Evolutionary conservation across 2,888 invertebrate species (phyloP).

Genomic region (Rhingia campestris): DNA sequence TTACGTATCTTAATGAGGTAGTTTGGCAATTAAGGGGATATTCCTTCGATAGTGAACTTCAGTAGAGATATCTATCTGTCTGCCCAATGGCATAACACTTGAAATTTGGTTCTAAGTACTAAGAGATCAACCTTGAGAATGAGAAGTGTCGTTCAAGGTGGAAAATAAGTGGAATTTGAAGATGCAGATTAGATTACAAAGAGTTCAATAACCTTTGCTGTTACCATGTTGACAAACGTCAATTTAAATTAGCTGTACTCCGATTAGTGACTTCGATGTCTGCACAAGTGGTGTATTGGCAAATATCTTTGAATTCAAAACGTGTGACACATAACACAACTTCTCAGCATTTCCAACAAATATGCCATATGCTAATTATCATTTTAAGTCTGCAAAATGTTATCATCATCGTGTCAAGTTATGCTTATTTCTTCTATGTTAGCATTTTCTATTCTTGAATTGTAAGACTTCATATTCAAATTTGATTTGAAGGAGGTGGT

Average conservation of each 20-base stretch:
- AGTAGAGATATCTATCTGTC: not conserved
- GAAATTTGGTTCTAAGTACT: not conserved
- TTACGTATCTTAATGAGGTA: slow-evolving; percentile 11
- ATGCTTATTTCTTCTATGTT: too few species aligned
- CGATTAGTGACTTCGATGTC: not conserved
- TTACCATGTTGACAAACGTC: not conserved
- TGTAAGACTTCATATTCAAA: too few species aligned
- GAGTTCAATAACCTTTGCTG: not conserved
- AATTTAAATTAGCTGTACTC: not conserved
- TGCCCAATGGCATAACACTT: not conserved
- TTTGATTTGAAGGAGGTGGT: too few species aligned
- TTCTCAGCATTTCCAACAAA: too few species aligned
- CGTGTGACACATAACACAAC: too few species aligned
- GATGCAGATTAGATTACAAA: not conserved
- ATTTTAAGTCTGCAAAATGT: too few species aligned
- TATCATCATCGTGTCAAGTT: too few species aligned
- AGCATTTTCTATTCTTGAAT: too few species aligned
- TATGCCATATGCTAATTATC: too few species aligned
- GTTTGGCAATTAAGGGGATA: slow-evolving; percentile 11
- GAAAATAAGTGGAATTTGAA: not conserved
- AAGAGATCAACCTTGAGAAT: not conserved
- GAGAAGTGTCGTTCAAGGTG: not conserved
- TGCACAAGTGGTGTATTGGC: too few species aligned
- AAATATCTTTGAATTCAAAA: too few species aligned
- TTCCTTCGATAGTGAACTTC: not conserved